Percentiles rank a stretch among this genome's conserved stretches.
phyloP scores from a whole-genome alignment of 2,113 vertebrate genomes.

The Coreoperca whiteheadi region DNA sequence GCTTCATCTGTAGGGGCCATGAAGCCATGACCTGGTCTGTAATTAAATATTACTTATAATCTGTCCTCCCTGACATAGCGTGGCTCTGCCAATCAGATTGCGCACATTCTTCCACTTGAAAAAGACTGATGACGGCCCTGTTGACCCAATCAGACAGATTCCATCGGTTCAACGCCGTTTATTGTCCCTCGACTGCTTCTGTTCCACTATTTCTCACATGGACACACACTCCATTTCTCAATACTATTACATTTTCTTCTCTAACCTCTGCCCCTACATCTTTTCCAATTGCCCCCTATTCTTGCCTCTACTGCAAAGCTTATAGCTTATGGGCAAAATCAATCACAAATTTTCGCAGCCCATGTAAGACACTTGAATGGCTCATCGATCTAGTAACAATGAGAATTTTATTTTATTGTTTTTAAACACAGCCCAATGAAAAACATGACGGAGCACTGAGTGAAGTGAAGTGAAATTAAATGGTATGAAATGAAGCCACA shows the following conservation, averaged over 20 bases:
- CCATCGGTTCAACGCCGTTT: not conserved
- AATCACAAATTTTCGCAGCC: constrained; percentile 49
- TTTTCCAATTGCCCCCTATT: constrained; percentile 6
- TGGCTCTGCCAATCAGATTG: constrained; percentile 26
- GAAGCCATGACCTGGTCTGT: constrained; percentile 34
- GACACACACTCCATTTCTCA: constrained; percentile 20
- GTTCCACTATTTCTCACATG: not conserved
- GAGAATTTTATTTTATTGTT: no score
- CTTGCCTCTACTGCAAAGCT: constrained; percentile 12
- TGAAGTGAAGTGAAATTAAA: constrained; percentile 44
- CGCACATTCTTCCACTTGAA: constrained; percentile 4
- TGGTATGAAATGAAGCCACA: constrained; percentile 34
- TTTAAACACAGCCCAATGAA: constrained; percentile 28
- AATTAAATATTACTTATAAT: constrained; percentile 39
- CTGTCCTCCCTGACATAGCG: constrained; percentile 5
- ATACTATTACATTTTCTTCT: constrained; percentile 16
- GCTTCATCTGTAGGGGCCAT: constrained; percentile 5
- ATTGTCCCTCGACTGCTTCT: not conserved
- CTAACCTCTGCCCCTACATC: constrained; percentile 40
- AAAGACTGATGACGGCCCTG: not conserved
- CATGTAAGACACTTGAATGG: constrained; percentile 45
- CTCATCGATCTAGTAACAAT: constrained; percentile 46
- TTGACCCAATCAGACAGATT: constrained; percentile 14
- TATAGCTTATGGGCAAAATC: constrained; percentile 50
- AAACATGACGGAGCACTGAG: constrained; percentile 22